Base-by-base conservation (phyloP, 2,888 invertebrate species). In the Hylaea fasciaria region DNA sequence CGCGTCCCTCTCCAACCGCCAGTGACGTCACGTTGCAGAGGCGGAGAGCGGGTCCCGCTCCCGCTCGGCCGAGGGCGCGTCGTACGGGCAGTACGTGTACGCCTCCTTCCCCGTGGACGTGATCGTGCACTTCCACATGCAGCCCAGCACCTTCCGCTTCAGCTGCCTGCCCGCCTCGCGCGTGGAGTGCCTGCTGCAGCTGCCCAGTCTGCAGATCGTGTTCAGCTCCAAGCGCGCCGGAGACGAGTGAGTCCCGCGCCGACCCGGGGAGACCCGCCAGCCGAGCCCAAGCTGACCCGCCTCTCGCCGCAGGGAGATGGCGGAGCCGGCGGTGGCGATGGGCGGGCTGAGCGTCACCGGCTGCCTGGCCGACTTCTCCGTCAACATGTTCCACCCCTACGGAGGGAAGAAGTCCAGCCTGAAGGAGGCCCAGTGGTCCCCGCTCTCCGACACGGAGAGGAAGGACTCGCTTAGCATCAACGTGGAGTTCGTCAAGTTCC, bases 371-470 rank as follows among this genome's bases (percentile, higher is more conserved):
- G 98, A 99, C 88, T 99, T 99, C 91, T 98, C 98, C 1, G 96
- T 99, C 2, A 98, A 98, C 87, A 98, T 99, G 78, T 99, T 99
- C 92, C 99, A 99, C 91, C 99, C 99, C 0, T 99, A 99, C 82
- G 98, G 98, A 8, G 96, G 96, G 49, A 98, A 98, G 86, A 97
- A 97, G 86, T 94, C 96, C 11, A 95, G 96, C 76, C 74, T 83
- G n/a, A 84, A 84, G 66, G 51, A 95, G 81, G 95, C 96, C 0
- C 97, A 97, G 82, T 97, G 97, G 95, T 97, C 97, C 0, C 97
- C 97, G 0, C 89, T 97, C 2, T 95, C 96, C 0, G 97, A 97
- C 78, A 96, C 96, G 65, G 98, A 98, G 86, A 93, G 98, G 50
- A 98, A 98, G 83, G 98, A 99, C 91, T 98, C 98, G 0, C 93